Percentiles rank a stretch among this genome's conserved stretches.
phyloP scores from a whole-genome alignment of 2,888 invertebrate genomes.

The Stenodema calcarata region DNA sequence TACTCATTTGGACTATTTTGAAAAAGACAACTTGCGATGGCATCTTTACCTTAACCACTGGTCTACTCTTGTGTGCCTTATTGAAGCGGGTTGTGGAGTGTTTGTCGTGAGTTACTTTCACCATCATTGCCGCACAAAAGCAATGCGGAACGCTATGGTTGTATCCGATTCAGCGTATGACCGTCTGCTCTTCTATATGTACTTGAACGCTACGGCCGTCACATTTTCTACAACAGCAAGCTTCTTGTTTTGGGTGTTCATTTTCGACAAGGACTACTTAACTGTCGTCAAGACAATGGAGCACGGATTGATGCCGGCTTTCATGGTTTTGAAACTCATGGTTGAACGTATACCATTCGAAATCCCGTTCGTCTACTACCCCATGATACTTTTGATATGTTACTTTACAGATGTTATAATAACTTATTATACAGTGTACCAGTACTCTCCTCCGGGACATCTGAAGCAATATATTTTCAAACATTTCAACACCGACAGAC shows the following conservation, averaged over 20 bases:
- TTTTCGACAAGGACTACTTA: not conserved
- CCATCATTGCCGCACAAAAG: not conserved
- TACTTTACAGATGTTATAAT: constrained; percentile 19
- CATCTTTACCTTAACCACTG: constrained; percentile 12
- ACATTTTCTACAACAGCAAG: not conserved
- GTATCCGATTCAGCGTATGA: not conserved
- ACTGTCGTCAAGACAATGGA: not conserved
- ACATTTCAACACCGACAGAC: not conserved
- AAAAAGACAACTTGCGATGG: not conserved
- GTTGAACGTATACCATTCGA: constrained; percentile 10
- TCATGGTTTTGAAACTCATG: constrained; percentile 9
- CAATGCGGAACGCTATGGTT: not conserved
- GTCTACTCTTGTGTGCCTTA: not conserved
- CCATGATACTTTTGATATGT: not conserved
- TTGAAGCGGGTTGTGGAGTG: not conserved
- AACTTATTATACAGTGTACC: not conserved
- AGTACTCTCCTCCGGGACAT: no score
- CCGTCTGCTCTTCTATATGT: not conserved
- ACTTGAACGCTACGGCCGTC: not conserved
- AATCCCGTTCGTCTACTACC: not conserved
- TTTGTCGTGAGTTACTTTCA: constrained; percentile 12
- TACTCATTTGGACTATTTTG: not conserved
- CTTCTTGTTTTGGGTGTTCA: constrained; percentile 2
- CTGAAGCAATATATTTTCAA: no score
- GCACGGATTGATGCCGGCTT: not conserved